These are phyloP conservation scores for Lasiurus borealis DNA, from an alignment of 2,113 vertebrate species.

Conservation along the genomic window DNA sequence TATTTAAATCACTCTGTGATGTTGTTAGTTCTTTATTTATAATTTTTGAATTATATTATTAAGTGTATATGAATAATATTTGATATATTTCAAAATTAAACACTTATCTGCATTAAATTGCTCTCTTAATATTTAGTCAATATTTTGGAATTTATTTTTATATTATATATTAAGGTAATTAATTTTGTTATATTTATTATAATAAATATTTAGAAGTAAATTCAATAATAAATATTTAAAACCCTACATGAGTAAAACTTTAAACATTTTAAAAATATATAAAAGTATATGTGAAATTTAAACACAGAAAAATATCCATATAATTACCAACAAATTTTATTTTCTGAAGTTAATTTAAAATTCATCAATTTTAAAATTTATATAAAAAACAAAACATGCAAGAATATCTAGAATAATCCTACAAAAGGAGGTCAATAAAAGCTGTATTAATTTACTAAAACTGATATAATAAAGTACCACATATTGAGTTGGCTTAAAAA, in stretches of 20 bases:
- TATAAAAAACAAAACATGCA: not conserved
- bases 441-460: not conserved
- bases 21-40: not conserved
- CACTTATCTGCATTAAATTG: not conserved
- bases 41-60: slow-evolving; percentile 16
- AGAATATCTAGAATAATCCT: not conserved
- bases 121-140: not conserved
- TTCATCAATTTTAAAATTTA: not conserved
- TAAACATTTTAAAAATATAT: not conserved
- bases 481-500: not conserved
- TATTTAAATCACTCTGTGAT: not conserved
- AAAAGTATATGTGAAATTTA: not conserved
- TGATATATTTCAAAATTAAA: not conserved
- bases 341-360: slow-evolving; percentile 21
- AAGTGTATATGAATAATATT: not conserved
- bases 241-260: not conserved
- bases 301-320: not conserved
- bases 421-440: not conserved
- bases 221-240: not conserved
- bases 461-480: not conserved
- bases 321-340: not conserved
- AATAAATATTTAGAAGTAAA: not conserved
- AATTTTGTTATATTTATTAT: not conserved
- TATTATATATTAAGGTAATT: not conserved
- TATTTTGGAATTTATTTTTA: not conserved